Conservation (phyloP, 2,888 invertebrate species). For the Hirtodrosophila histrioides region DNA sequence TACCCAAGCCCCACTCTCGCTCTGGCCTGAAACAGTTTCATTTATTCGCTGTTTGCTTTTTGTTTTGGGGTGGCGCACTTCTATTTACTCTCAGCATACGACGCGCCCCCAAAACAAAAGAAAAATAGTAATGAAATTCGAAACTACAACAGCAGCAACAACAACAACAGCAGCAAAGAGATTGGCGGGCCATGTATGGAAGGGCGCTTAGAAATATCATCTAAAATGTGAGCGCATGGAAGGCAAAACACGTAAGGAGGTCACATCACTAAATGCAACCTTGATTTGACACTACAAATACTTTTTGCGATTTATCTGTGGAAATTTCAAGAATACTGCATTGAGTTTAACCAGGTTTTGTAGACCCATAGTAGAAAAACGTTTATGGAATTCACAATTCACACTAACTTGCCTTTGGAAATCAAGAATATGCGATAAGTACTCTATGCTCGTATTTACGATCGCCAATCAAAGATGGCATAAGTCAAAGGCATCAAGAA, state of each 20-base stretch:
- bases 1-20: slow-evolving; percentile 1
- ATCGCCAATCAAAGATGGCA: no score
- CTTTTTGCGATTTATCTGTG: slow-evolving; percentile 19
- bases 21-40: slow-evolving; percentile 27
- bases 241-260: slow-evolving; percentile 23
- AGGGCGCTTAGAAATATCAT: slow-evolving; percentile 57
- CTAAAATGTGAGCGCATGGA: slow-evolving; percentile 57
- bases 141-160: slow-evolving; percentile 49
- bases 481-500: no score
- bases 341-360: slow-evolving; percentile 8
- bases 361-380: no score
- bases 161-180: neutral
- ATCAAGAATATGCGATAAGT: no score
- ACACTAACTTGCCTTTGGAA: no score
- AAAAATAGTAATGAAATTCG: slow-evolving; percentile 72
- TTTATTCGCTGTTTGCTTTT: slow-evolving; percentile 36
- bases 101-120: slow-evolving; percentile 53
- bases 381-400: no score
- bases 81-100: slow-evolving; percentile 56
- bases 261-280: slow-evolving; percentile 38
- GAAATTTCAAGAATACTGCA: neutral
- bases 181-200: neutral
- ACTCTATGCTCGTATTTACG: no score
- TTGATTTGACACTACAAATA: slow-evolving; percentile 38
- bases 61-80: slow-evolving; percentile 26